Conservation (phyloP, 2,797 vertebrate species). For the Sebastes matsubarae region DNA sequence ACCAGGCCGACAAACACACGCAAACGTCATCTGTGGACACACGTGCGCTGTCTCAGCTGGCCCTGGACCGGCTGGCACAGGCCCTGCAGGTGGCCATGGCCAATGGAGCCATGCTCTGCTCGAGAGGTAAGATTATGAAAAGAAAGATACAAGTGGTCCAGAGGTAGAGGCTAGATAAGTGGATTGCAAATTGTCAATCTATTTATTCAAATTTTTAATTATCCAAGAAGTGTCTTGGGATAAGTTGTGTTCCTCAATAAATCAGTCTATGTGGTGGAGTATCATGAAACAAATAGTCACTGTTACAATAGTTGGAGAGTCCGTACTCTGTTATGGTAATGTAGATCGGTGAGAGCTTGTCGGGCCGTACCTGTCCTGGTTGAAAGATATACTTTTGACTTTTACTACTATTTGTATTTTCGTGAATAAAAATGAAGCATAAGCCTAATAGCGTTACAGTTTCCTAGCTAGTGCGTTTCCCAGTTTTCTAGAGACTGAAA, state of each 20-base stretch:
- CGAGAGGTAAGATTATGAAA: conserved; percentile 84
- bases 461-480: background rate
- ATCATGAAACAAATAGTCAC: background rate
- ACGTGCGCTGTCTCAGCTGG: conserved; percentile 89
- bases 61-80: conserved; percentile 94
- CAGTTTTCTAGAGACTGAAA: background rate
- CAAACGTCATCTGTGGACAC: conserved; percentile 73
- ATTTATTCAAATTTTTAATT: background rate
- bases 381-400: too few relatives aligned
- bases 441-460: background rate
- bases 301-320: background rate
- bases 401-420: background rate
- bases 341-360: background rate
- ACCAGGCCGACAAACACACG: conserved; percentile 83
- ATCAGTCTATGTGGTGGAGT: background rate
- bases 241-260: background rate
- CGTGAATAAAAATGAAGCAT: background rate
- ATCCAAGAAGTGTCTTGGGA: background rate
- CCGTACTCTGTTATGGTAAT: background rate
- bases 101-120: conserved; percentile 92
- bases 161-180: background rate
- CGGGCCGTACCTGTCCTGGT: background rate
- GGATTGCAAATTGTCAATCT: background rate
- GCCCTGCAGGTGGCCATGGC: conserved; percentile 96
- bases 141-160: background rate